phyloP scores from a whole-genome alignment of 1,140 invertebrate genomes.

The Heliconius congener region DNA sequence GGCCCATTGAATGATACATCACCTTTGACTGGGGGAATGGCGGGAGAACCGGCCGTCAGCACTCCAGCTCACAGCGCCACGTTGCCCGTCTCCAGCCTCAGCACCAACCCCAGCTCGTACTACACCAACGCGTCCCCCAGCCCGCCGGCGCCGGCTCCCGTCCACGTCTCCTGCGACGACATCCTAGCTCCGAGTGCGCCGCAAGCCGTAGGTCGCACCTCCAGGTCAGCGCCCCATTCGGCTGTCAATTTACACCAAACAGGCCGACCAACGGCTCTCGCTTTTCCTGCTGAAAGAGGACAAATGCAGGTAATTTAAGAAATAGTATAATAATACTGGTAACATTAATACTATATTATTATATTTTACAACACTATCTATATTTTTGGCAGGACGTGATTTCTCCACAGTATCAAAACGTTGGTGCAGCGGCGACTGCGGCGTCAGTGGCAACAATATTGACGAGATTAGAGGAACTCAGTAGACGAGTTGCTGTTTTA shows the following conservation, averaged over 20 bases:
- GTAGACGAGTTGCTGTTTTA: slow-evolving; percentile 83
- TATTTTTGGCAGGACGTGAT: slow-evolving; percentile 51
- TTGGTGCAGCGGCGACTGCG: slow-evolving; percentile 57
- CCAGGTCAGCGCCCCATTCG: slow-evolving; percentile 75
- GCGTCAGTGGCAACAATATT: slow-evolving; percentile 67
- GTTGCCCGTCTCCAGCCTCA: slow-evolving; percentile 71
- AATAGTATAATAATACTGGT: background rate
- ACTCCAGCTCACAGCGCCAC: slow-evolving; percentile 73
- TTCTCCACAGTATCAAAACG: slow-evolving; percentile 77
- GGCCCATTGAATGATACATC: slow-evolving; percentile 80
- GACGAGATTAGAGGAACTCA: slow-evolving; percentile 84
- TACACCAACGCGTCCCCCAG: slow-evolving; percentile 74
- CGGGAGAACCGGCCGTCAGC: slow-evolving; percentile 67
- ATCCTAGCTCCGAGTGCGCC: slow-evolving; percentile 63
- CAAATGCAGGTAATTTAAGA: slow-evolving; percentile 57
- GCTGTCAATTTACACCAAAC: slow-evolving; percentile 74
- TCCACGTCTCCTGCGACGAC: slow-evolving; percentile 73
- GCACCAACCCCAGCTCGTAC: slow-evolving; percentile 74
- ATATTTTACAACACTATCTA: background rate
- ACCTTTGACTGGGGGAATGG: slow-evolving; percentile 69
- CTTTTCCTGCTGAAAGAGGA: slow-evolving; percentile 56
- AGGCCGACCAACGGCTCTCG: slow-evolving; percentile 61
- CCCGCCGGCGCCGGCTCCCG: slow-evolving; percentile 64
- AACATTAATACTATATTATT: background rate
- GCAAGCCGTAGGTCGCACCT: slow-evolving; percentile 59